Evolutionary conservation across 2,113 vertebrate genomes (phyloP).

Genomic region (Okapia johnstoni): DNA sequence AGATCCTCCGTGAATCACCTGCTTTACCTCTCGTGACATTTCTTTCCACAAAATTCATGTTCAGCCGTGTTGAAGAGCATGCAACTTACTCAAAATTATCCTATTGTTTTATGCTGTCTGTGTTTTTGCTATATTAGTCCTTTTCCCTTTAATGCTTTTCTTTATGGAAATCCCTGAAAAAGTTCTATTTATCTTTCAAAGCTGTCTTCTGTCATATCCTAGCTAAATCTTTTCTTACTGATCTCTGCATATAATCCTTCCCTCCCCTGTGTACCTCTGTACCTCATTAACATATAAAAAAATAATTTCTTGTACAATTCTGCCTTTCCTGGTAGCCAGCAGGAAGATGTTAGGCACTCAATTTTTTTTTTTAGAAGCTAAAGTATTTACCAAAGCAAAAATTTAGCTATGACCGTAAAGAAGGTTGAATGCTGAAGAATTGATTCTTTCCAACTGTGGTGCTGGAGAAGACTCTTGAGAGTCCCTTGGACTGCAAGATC

Average conservation of each 20-base stretch:
- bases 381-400: slow-evolving; percentile 57
- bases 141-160: not conserved
- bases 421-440: not conserved
- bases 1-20: not conserved
- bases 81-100: not conserved
- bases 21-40: not conserved
- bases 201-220: not conserved
- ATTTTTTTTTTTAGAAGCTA: not conserved
- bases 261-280: not conserved
- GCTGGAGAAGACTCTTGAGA: not conserved
- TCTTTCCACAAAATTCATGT: not conserved
- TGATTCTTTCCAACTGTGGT: not conserved
- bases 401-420: not conserved
- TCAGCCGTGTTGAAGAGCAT: not conserved
- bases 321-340: not conserved
- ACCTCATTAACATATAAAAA: not conserved
- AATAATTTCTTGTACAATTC: not conserved
- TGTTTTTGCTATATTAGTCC: not conserved
- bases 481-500: not conserved
- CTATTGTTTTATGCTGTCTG: not conserved
- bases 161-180: not conserved
- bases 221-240: not conserved
- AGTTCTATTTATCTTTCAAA: not conserved
- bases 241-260: not conserved
- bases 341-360: not conserved